Conservation (phyloP, 2,797 vertebrate species). For the Pseudomugil gertrudae region DNA sequence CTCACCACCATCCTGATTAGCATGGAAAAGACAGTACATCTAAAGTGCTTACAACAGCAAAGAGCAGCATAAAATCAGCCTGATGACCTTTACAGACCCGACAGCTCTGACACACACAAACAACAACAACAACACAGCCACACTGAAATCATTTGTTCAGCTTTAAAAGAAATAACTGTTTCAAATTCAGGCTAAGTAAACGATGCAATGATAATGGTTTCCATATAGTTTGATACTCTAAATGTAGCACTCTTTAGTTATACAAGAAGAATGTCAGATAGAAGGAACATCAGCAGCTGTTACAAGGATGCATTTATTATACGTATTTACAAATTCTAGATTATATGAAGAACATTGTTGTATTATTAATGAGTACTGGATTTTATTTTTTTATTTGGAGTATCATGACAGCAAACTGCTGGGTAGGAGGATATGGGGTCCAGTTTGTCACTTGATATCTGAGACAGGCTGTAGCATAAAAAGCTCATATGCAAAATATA, state of each 20-base stretch:
- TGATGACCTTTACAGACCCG: conserved; percentile 69
- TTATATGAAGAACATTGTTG: neutral
- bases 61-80: conserved; percentile 63
- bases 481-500: neutral
- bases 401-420: neutral
- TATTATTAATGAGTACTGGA: neutral
- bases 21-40: conserved; percentile 55
- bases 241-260: neutral
- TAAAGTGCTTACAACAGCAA: conserved; percentile 65
- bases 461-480: neutral
- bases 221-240: neutral
- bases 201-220: neutral
- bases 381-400: neutral
- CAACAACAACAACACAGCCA: conserved; percentile 26
- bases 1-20: conserved; percentile 59
- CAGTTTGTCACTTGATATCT: neutral
- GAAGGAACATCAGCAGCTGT: neutral
- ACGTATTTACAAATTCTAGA: neutral
- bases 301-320: neutral
- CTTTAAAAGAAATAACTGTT: conserved; percentile 28
- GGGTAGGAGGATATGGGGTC: neutral
- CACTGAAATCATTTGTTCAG: conserved; percentile 16
- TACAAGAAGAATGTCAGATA: neutral
- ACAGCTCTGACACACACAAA: conserved; percentile 53
- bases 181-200: conserved; percentile 7